phyloP scores from a whole-genome alignment of 1,140 invertebrate species.

The Sycobia sp. region DNA sequence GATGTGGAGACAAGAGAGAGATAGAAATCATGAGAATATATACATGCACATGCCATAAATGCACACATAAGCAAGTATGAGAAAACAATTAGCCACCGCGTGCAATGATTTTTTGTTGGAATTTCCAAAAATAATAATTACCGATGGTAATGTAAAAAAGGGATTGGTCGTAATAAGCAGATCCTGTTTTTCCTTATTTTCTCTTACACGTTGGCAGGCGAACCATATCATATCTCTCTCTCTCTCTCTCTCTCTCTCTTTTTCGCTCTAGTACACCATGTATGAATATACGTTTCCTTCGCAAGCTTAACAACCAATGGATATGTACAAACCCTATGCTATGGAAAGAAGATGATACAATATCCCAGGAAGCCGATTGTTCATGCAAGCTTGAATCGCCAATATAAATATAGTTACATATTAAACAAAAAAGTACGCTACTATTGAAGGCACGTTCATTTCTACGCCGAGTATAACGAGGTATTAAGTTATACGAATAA shows the following conservation, averaged over 20 bases:
- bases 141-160: too few species aligned
- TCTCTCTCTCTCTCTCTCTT: slow-evolving; percentile 3
- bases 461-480: too few species aligned
- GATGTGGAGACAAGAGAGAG: too few species aligned
- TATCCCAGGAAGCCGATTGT: not conserved
- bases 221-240: not conserved
- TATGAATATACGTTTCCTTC: not conserved
- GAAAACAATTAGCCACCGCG: slow-evolving; percentile 10
- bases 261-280: not conserved
- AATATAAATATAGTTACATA: too few species aligned
- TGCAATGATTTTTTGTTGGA: not conserved
- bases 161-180: too few species aligned
- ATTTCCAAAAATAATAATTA: too few species aligned
- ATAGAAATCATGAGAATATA: too few species aligned
- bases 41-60: not conserved
- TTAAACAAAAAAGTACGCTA: too few species aligned
- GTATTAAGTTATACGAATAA: too few species aligned
- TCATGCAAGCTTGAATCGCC: not conserved
- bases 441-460: not conserved
- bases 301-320: not conserved
- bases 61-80: not conserved
- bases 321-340: not conserved
- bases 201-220: slow-evolving; percentile 29
- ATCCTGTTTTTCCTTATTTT: not conserved
- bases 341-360: not conserved